These are phyloP conservation scores for Porphyrio hochstetteri DNA, from an alignment of 2,113 vertebrate species.

Conservation along the genomic window DNA sequence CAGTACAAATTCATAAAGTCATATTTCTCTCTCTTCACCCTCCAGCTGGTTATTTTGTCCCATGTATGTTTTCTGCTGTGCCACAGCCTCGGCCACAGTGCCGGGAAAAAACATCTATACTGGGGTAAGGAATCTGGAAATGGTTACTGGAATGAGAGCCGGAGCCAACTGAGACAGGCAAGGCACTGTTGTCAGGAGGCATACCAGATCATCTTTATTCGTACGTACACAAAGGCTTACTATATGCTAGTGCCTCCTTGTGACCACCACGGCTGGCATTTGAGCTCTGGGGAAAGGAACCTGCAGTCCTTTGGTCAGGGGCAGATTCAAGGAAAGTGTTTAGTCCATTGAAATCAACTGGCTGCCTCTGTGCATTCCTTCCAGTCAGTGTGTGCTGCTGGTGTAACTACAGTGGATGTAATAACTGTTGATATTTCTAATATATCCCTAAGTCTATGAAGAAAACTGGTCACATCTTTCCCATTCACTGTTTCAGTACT, in stretches of 20 bases:
- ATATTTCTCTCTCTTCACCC: not conserved
- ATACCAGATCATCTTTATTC: not conserved
- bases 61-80: not conserved
- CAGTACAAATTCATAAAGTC: not conserved
- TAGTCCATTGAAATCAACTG: not conserved
- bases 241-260: not conserved
- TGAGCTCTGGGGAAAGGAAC: not conserved
- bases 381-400: not conserved
- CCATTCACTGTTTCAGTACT: not conserved
- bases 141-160: not conserved
- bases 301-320: not conserved
- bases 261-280: fast-evolving
- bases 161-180: not conserved
- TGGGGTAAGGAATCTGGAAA: not conserved
- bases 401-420: not conserved
- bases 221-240: not conserved
- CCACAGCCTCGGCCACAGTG: not conserved
- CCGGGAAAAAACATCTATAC: not conserved
- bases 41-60: not conserved
- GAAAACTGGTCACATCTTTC: not conserved
- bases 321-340: not conserved
- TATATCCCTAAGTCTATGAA: not conserved
- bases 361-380: not conserved
- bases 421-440: not conserved
- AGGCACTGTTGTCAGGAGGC: not conserved